These are phyloP conservation scores for Ciona savignyi DNA, from an alignment of 23 tunicate species.

Conservation along the genomic window DNA sequence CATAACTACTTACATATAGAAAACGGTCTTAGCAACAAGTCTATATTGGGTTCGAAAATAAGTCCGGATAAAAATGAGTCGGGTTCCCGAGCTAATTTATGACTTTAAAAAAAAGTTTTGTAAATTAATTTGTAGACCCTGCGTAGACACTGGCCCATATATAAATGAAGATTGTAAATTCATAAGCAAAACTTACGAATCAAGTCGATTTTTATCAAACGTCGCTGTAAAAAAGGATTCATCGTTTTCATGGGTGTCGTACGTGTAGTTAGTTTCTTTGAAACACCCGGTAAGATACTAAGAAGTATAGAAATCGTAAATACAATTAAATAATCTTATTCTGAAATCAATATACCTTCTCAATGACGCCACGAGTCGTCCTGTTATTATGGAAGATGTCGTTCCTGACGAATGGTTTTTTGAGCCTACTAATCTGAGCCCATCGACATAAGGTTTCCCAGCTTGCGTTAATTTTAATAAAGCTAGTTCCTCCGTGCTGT, in stretches of 20 bases:
- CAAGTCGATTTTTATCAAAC: constrained; percentile 26
- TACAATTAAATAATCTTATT: too few relatives aligned
- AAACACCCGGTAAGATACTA: background rate
- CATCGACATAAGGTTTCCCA: constrained; percentile 40
- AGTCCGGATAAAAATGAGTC: too few relatives aligned
- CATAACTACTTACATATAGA: too few relatives aligned
- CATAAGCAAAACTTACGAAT: constrained; percentile 27
- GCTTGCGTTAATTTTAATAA: constrained; percentile 43
- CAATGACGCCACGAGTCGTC: background rate
- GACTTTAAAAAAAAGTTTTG: too few relatives aligned
- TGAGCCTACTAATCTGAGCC: constrained; percentile 45
- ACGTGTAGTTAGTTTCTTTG: constrained; percentile 6
- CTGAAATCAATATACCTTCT: background rate
- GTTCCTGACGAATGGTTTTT: constrained; percentile 38
- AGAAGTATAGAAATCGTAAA: background rate
- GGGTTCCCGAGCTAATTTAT: too few relatives aligned
- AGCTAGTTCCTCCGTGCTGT: background rate
- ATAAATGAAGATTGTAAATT: too few relatives aligned
- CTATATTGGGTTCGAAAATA: too few relatives aligned
- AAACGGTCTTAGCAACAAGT: too few relatives aligned
- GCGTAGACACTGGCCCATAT: too few relatives aligned
- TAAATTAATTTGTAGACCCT: too few relatives aligned
- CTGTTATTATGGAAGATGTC: background rate
- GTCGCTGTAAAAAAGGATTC: constrained; percentile 44
- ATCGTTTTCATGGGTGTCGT: constrained; percentile 33